Evolutionary conservation across 1,140 invertebrate species (phyloP).

Genomic region (Babylonia areolata): DNA sequence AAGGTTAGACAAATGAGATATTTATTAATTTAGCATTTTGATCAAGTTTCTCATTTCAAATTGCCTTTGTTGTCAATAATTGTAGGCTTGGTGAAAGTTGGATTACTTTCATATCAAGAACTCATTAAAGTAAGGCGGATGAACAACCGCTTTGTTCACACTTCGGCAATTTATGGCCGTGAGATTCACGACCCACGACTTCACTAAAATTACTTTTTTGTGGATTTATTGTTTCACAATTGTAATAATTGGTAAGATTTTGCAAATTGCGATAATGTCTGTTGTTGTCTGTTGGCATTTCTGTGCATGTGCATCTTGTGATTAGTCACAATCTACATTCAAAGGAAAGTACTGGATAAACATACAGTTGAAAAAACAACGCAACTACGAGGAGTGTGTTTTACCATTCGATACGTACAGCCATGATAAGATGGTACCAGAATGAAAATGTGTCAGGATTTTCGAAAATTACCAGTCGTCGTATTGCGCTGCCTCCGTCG

Average conservation of each 20-base stretch:
- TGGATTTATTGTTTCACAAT: conserved; percentile 26
- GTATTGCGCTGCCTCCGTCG: background rate
- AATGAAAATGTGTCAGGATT: conserved; percentile 19
- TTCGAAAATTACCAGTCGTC: conserved; percentile 11
- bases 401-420: conserved; percentile 36
- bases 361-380: conserved; percentile 18
- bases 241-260: conserved; percentile 39
- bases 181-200: conserved; percentile 18
- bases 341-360: conserved; percentile 22
- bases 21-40: background rate
- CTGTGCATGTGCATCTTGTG: conserved; percentile 25
- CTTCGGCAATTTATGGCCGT: conserved; percentile 44
- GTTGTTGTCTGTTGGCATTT: background rate
- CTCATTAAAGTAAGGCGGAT: conserved; percentile 35
- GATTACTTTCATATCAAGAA: conserved; percentile 24
- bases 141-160: conserved; percentile 37
- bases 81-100: background rate
- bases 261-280: conserved; percentile 33
- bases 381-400: conserved; percentile 30
- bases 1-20: background rate
- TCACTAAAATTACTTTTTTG: conserved; percentile 27
- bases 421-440: conserved; percentile 38
- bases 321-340: background rate
- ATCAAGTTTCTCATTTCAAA: background rate
- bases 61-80: background rate